Conservation (phyloP, 2,888 invertebrate genomes). For the Perdita meconis region DNA sequence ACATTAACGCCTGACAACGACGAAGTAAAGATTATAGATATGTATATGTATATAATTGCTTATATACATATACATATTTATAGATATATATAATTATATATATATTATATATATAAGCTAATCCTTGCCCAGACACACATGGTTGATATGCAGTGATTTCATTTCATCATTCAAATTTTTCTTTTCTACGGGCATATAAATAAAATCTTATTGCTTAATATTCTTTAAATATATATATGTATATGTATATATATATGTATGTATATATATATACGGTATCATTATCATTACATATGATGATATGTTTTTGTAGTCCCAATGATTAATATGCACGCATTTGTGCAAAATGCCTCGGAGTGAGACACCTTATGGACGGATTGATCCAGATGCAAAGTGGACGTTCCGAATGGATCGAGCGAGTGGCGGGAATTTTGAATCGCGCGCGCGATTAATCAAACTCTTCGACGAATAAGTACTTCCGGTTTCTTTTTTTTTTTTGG, state of each 20-base stretch:
- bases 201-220: slow-evolving; percentile 84
- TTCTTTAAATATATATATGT: slow-evolving; percentile 73
- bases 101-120: slow-evolving; percentile 80
- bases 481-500: slow-evolving; percentile 22
- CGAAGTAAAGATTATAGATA: slow-evolving; percentile 80
- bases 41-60: slow-evolving; percentile 66
- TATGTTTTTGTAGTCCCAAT: slow-evolving; percentile 85
- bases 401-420: slow-evolving; percentile 75
- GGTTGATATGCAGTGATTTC: slow-evolving; percentile 82
- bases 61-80: slow-evolving; percentile 73
- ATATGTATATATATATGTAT: slow-evolving; percentile 62
- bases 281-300: slow-evolving; percentile 81
- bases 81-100: slow-evolving; percentile 75
- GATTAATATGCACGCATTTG: slow-evolving; percentile 84
- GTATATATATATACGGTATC: slow-evolving; percentile 60
- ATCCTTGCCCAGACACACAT: slow-evolving; percentile 83
- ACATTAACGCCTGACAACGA: slow-evolving; percentile 83
- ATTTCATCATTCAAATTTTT: slow-evolving; percentile 66
- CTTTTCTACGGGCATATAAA: slow-evolving; percentile 80
- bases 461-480: slow-evolving; percentile 1
- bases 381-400: slow-evolving; percentile 79
- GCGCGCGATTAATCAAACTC: slow-evolving; percentile 4
- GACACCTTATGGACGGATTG: slow-evolving; percentile 79
- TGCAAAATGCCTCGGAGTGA: slow-evolving; percentile 79
- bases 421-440: slow-evolving; percentile 19